A percentile compares a stretch with the other conserved stretches of the same genome.
These are phyloP conservation scores for Psylliodes chrysocephalus DNA, from an alignment of 2,888 invertebrate species.

Conservation along the genomic window DNA sequence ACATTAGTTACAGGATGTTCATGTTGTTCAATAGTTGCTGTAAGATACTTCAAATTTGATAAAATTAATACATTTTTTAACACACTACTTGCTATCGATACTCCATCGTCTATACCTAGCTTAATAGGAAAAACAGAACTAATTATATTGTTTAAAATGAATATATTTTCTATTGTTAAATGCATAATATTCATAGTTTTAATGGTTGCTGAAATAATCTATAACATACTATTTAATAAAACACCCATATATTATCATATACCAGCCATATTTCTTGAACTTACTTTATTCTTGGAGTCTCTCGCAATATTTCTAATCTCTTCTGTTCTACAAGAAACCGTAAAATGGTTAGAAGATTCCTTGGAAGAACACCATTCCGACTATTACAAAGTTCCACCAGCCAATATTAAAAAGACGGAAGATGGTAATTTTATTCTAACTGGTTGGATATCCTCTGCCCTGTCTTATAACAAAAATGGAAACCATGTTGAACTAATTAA, in stretches of 20 bases:
- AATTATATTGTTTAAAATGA: neutral
- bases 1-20: constrained; percentile 1
- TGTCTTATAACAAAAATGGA: constrained; percentile 24
- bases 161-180: neutral
- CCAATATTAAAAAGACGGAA: constrained; percentile 31
- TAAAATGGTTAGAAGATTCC: constrained; percentile 8
- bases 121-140: neutral
- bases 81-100: constrained; percentile 5
- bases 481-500: constrained; percentile 8
- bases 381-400: constrained; percentile 34
- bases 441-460: constrained; percentile 33
- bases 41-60: constrained; percentile 23
- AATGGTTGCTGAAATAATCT: neutral
- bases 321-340: constrained; percentile 13
- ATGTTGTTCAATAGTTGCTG: constrained; percentile 13
- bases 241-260: neutral
- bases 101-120: neutral
- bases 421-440: constrained; percentile 33
- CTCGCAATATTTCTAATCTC: constrained; percentile 10
- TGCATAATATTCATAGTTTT: neutral
- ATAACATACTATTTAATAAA: neutral
- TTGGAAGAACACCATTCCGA: constrained; percentile 20
- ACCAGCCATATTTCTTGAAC: constrained; percentile 13
- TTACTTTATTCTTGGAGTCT: constrained; percentile 29
- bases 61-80: constrained; percentile 16